These are phyloP conservation scores for Bucco capensis DNA, from an alignment of 2,113 vertebrate genomes.

Conservation along the genomic window DNA sequence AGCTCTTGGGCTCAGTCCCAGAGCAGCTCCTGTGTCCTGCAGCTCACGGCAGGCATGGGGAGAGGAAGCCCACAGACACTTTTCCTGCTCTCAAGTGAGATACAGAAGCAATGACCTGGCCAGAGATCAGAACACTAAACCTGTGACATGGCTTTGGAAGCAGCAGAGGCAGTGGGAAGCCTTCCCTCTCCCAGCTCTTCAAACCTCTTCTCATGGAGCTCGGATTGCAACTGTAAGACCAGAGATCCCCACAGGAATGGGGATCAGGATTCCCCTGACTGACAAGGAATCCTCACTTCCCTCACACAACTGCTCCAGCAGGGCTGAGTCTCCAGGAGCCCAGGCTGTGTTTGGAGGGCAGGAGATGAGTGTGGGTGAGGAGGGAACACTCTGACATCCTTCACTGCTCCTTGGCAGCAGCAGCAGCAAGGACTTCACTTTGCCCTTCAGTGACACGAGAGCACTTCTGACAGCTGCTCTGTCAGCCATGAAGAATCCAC, in stretches of 20 bases:
- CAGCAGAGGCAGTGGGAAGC: fast-evolving
- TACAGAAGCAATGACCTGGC: background rate
- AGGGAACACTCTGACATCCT: fast-evolving
- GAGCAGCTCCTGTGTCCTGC: background rate
- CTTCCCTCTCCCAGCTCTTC: background rate
- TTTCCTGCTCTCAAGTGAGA: background rate
- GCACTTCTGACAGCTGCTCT: background rate
- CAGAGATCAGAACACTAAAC: background rate
- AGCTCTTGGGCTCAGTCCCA: background rate
- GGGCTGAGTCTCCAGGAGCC: fast-evolving
- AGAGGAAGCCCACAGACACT: background rate
- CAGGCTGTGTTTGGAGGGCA: background rate
- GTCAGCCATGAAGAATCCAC: background rate
- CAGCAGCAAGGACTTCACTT: fast-evolving
- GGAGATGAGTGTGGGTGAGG: fast-evolving
- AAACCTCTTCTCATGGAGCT: background rate
- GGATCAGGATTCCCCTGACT: background rate
- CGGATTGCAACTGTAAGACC: fast-evolving
- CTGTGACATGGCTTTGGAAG: background rate
- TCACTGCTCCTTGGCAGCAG: too few relatives aligned
- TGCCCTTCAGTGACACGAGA: fast-evolving
- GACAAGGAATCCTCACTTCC: background rate
- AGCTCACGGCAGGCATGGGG: fast-evolving
- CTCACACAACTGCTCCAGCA: background rate
- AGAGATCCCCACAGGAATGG: background rate